Base-by-base conservation (phyloP, 2,113 vertebrate species). In the Cervus canadensis region DNA sequence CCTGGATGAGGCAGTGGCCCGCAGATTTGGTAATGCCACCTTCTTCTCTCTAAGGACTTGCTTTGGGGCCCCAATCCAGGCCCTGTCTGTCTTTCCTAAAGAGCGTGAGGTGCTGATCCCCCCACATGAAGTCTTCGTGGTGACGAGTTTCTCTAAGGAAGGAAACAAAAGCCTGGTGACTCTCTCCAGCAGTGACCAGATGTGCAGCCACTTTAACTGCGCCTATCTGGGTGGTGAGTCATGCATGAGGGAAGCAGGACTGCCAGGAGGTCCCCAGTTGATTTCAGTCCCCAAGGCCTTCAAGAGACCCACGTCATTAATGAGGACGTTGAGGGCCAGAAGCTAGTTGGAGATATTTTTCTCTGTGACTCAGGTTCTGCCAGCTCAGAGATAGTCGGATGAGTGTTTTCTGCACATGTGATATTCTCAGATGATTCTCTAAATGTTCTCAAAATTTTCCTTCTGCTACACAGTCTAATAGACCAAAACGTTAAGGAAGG, bases 81-180 rank as follows among this genome's bases (percentile, higher is more conserved):
- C 94, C 87, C 40, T 98, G 59, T 98, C 98, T 91, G 97, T 96
- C 86, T 98, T 98, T 50, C 98, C 94, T 2, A 45, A 96, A 0
- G 98, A 98, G 21, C 90, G 28, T 3, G 98, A 98, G 86, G 98
- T 98, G 71, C 93, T 98, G 81, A 98, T 98, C 21, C 98, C 98
- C 2, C 98, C 97, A 4, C 83, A 98, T 45, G 98, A 98, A 97
- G 95, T 89, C 89, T 98, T 98, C 87, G 56, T 76, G 88, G 98
- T 98, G 57, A 97, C 94, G 48, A 71, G 67, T 25, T 97, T 98
- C 94, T 97, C 88, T 79, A 92, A 94, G 92, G 92, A 97, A 26
- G 95, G 97, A 86, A 48, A 85, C 64, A 48, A 21, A 74, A 98
- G 45, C 95, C 43, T 97, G 48, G 94, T 98, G 93, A 97, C 97